Evolutionary conservation across 2,113 vertebrate genomes (phyloP).

Genomic region (Benitochromis conjunctus): DNA sequence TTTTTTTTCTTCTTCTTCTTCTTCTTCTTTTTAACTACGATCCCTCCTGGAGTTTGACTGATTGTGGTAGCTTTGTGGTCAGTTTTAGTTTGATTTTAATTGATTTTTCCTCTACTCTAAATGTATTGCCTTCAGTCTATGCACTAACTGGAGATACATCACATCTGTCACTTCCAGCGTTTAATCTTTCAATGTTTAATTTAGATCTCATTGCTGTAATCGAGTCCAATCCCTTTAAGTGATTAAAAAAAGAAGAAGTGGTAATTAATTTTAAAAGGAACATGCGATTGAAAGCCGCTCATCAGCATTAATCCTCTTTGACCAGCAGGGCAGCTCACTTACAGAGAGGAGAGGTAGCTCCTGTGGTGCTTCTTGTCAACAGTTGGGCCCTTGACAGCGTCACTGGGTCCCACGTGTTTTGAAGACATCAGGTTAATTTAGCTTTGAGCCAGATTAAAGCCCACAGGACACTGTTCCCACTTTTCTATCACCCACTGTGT

Average conservation of each 20-base stretch:
- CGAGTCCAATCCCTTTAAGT: background rate
- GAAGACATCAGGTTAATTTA: constrained; percentile 32
- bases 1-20: too few species aligned
- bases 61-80: background rate
- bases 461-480: constrained; percentile 14
- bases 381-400: constrained; percentile 50
- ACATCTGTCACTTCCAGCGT: background rate
- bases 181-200: background rate
- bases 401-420: constrained; percentile 68
- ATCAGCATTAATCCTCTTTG: constrained; percentile 31
- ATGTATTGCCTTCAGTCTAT: background rate
- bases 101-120: background rate
- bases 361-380: constrained; percentile 41
- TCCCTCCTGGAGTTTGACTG: background rate
- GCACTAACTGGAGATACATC: background rate
- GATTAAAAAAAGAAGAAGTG: background rate
- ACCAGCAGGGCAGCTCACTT: constrained; percentile 17
- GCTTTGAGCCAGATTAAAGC: constrained; percentile 22
- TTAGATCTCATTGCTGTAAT: background rate
- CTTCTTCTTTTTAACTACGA: background rate
- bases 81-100: background rate
- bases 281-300: background rate
- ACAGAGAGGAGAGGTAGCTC: background rate
- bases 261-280: constrained; percentile 26
- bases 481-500: background rate